Percentiles rank a stretch among this genome's conserved stretches.
Evolutionary conservation across 2,797 vertebrate genomes (phyloP).

Genomic region (Sebastiscus tertius): DNA sequence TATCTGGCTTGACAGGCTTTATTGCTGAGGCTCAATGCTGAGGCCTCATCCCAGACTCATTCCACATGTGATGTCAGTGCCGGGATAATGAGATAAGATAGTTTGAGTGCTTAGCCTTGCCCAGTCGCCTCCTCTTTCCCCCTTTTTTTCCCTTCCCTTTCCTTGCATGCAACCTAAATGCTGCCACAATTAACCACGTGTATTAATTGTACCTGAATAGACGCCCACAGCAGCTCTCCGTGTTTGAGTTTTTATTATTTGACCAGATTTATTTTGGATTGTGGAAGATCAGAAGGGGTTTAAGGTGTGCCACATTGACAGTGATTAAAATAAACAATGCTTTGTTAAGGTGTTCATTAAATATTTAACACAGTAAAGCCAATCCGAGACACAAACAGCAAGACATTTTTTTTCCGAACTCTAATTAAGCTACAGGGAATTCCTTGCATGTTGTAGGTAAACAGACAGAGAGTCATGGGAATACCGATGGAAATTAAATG

Average conservation of each 20-base stretch:
- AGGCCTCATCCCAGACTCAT: constrained; percentile 80
- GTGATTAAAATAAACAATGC: constrained; percentile 82
- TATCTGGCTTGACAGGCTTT: constrained; percentile 83
- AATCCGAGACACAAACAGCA: constrained; percentile 77
- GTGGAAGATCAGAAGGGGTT: constrained; percentile 59
- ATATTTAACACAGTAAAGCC: constrained; percentile 82
- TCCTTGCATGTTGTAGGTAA: constrained; percentile 86
- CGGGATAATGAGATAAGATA: constrained; percentile 84
- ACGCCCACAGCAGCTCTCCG: constrained; percentile 7
- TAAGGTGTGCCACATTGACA: constrained; percentile 67
- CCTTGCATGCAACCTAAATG: constrained; percentile 32
- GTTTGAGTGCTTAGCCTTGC: constrained; percentile 74
- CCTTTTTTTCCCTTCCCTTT: background rate
- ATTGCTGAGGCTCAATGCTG: constrained; percentile 76
- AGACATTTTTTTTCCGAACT: constrained; percentile 73
- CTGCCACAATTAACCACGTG: constrained; percentile 28
- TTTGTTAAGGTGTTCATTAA: constrained; percentile 82
- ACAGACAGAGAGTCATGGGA: constrained; percentile 81
- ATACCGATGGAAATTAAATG: constrained; percentile 83
- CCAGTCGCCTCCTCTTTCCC: constrained; percentile 35
- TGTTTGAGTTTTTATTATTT: constrained; percentile 52
- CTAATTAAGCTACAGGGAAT: constrained; percentile 89
- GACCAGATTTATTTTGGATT: constrained; percentile 60
- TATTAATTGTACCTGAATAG: constrained; percentile 37
- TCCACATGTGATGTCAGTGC: constrained; percentile 78